Base-by-base conservation (phyloP, 2,113 vertebrate genomes). In the Edolisoma coerulescens region DNA sequence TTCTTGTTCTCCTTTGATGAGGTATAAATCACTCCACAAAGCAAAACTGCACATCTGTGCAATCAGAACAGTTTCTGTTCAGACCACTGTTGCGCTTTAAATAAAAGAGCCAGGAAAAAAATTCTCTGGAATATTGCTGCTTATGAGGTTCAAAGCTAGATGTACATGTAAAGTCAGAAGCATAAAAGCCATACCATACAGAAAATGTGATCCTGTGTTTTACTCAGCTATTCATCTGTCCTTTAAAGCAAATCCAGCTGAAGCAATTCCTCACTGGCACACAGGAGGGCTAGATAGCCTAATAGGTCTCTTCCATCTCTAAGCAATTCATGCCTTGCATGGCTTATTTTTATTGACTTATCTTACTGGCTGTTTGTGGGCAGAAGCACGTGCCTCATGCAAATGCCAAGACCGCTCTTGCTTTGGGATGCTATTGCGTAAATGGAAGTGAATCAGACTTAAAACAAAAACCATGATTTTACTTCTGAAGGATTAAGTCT, bases 271-370 rank as follows among this genome's bases (percentile, higher is more conserved):
- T 59, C 79, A 32, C 79, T 84, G 68, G 54, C 50, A 80, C 2
- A 3, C 11, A 2, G 90, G 57, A 77, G 42, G n/a, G 53, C 61
- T 52, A 90, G 75, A 86, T 16, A 88, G 88, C 75, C 83, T 88
- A 86, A 77, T 63, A 93, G 50, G 71, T 89, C 83, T 86, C 76
- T 77, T 76, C 83, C 76, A 95, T 63, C 50, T 86, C 91, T 28
- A 77, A 84, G 83, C 73, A 86, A 93, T 70, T 80, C 64, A 54
- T 41, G 88, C 76, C 64, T 88, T 92, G 82, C 75, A 73, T 83
- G 79, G 68, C 83, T 90, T 86, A 75, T 84, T 95, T 94, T 93
- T 90, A 89, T 56, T 93, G 90, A 92, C 70, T 89, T 91, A 56
- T 84, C 95, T 71, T 70, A 32, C 67, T 61, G 79, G 35, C 71